Percentiles rank a stretch among this genome's conserved stretches.
phyloP scores from a whole-genome alignment of 2,113 vertebrate genomes.

The Theristicus caerulescens region DNA sequence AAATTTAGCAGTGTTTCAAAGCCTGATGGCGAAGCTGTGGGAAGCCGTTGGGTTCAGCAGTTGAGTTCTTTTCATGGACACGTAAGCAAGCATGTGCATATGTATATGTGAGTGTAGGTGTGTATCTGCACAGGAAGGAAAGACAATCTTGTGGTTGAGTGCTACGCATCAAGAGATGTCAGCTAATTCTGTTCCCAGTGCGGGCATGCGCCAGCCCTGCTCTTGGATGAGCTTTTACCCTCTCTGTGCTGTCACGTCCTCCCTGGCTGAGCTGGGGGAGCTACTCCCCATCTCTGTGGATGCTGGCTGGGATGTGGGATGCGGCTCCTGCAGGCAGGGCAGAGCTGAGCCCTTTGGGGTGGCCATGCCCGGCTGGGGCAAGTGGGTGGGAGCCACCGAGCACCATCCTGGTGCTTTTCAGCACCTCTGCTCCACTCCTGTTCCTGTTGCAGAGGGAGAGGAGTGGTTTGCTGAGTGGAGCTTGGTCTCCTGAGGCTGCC shows the following conservation, averaged over 20 bases:
- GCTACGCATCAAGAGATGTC: fast-evolving
- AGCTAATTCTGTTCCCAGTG: not conserved
- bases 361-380: not conserved
- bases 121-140: slow-evolving; percentile 39
- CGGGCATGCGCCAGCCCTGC: not conserved
- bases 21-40: not conserved
- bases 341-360: too few species aligned
- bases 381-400: not conserved
- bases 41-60: not conserved
- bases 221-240: not conserved
- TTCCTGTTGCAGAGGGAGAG: not conserved
- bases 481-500: not conserved
- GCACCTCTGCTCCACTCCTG: not conserved
- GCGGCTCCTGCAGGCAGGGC: not conserved
- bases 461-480: not conserved
- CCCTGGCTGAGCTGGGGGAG: not conserved
- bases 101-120: not conserved
- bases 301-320: not conserved
- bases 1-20: not conserved
- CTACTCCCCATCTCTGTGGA: fast-evolving
- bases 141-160: not conserved
- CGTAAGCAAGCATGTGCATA: not conserved
- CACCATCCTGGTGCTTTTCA: not conserved
- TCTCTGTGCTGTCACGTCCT: fast-evolving
- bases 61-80: not conserved